phyloP scores from a whole-genome alignment of 2,888 invertebrate genomes.

The Rosalia funebris region DNA sequence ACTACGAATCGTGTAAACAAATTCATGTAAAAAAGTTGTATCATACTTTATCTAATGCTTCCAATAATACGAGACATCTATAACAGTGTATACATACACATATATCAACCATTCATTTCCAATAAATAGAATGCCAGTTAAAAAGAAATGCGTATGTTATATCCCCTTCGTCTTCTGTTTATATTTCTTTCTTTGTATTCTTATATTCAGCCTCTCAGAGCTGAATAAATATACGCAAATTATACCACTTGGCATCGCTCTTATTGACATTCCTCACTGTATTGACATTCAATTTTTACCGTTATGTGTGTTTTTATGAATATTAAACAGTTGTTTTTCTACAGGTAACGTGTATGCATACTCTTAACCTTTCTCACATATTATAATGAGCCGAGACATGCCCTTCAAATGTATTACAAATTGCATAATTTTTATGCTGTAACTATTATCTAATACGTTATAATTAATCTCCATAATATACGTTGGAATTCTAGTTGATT shows the following conservation, averaged over 20 bases:
- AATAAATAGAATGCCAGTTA: no score
- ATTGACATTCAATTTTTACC: conserved; percentile 3
- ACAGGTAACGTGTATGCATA: neutral
- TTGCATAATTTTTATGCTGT: conserved; percentile 16
- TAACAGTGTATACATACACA: no score
- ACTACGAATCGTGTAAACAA: no score
- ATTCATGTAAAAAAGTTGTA: no score
- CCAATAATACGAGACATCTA: no score
- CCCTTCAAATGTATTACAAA: conserved; percentile 19
- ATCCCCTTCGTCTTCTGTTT: no score
- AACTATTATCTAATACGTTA: conserved; percentile 20
- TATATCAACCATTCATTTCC: no score
- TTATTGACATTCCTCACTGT: neutral
- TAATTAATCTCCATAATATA: conserved; percentile 12
- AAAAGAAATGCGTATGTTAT: no score
- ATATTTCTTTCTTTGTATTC: no score
- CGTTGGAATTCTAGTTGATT: conserved; percentile 4
- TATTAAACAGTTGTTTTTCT: conserved; percentile 9
- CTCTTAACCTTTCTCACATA: conserved; percentile 12
- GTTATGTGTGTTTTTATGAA: conserved; percentile 12
- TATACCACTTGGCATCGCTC: neutral
- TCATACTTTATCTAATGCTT: no score
- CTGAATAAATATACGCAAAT: neutral
- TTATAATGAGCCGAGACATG: conserved; percentile 1
- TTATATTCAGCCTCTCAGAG: no score